These are phyloP conservation scores for Paragorgia papillata DNA, from an alignment of 92 coral and sea anemone genomes.

Conservation along the genomic window DNA sequence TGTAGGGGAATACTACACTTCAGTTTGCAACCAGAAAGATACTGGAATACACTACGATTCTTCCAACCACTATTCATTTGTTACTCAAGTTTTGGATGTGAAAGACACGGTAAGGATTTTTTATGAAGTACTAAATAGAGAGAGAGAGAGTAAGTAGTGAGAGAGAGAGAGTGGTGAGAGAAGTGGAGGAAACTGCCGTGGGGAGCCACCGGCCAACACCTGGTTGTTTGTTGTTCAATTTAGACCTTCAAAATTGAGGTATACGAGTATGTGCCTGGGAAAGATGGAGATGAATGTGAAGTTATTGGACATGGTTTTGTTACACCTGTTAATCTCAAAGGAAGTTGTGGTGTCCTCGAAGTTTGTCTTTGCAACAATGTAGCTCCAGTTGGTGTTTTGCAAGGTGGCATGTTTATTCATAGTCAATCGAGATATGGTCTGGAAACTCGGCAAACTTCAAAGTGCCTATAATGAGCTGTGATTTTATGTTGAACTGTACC, in stretches of 20 bases:
- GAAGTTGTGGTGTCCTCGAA: slow-evolving; percentile 25
- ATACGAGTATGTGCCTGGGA: too few relatives aligned
- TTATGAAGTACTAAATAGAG: not conserved
- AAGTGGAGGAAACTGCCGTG: too few relatives aligned
- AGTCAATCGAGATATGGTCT: too few relatives aligned
- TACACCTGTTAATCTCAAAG: slow-evolving; percentile 17
- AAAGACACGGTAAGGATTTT: slow-evolving; percentile 4
- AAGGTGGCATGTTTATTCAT: too few relatives aligned
- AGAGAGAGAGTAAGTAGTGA: too few relatives aligned
- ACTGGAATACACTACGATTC: slow-evolving; percentile 16
- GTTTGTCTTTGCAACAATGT: slow-evolving; percentile 7
- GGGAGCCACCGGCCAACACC: too few relatives aligned
- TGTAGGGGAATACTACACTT: slow-evolving; percentile 4
- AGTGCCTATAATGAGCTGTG: too few relatives aligned
- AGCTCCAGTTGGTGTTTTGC: slow-evolving; percentile 1
- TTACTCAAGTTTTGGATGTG: slow-evolving; percentile 12
- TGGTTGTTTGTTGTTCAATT: not conserved
- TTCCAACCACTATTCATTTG: slow-evolving; percentile 30
- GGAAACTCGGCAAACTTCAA: too few relatives aligned
- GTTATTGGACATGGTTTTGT: slow-evolving; percentile 22
- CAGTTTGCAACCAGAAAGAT: slow-evolving; percentile 3
- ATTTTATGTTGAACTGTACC: too few relatives aligned
- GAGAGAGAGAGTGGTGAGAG: too few relatives aligned
- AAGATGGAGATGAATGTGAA: not conserved
- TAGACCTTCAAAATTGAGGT: slow-evolving; percentile 29